Evolutionary conservation across 2,797 vertebrate genomes (phyloP), one percentile per base, ranked within the genome.

Genomic region (Apogon hyalosoma): DNA sequence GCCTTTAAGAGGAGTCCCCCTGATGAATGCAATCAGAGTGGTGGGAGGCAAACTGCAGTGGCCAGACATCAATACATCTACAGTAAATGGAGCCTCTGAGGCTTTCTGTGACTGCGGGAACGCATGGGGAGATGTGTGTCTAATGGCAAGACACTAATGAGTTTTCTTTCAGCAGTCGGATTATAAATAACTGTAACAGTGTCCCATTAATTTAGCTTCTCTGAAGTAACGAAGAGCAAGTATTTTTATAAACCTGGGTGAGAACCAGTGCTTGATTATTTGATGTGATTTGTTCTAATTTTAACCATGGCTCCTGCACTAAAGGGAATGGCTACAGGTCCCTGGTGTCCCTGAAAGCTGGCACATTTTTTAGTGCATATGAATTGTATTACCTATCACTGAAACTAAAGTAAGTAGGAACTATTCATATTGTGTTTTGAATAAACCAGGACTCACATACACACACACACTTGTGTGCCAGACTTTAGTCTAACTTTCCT

Each of bases 101-200:
- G 16, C 41, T 76, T 40, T 54, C 31, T 55, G 49, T 53, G 72
- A 68, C 73, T 0, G 6, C 65, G 51, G 58, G 33, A 7, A 11
- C 24, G 38, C 50, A 63, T 3, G 21, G 46, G 50, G 7, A 21
- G 59, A 74, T 56, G 19, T 24, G 18, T 47, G 66, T 53, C 41
- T 41, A 61, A 52, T 46, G 54, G 39, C 50, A 61, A 73, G 79
- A 28, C 6, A 58, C 54, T 62, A 80, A 85, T 70, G 43, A 75
- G 36, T 69, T 75, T 79, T 77, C 54, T 67, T 48, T 53, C 2
- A 0, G 14, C 33, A 61, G 68, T 62, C 73, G 24, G 65, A 80
- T 80, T 61, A 57, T 73, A 72, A 72, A 80, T 55, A 63, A 71
- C 47, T 57, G 41, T 21, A 54, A 55, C 11, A 1, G 56, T 15